Evolutionary conservation across 2,113 vertebrate species (phyloP).

Genomic region (Prietella phreatophila): DNA sequence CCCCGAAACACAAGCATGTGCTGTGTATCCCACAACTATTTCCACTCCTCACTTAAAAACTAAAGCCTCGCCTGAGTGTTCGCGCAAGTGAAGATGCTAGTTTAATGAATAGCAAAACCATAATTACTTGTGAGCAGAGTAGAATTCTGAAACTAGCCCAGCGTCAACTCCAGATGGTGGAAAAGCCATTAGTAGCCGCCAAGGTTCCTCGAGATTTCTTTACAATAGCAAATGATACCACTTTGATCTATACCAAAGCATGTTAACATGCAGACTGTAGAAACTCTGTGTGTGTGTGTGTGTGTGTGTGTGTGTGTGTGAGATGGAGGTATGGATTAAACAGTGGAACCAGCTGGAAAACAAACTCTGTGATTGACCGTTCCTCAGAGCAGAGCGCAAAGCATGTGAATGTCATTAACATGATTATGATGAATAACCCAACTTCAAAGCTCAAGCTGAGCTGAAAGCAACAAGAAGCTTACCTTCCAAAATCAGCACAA

Average conservation of each 20-base stretch:
- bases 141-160: not conserved
- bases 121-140: not conserved
- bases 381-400: constrained; percentile 18
- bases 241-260: constrained; percentile 32
- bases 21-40: constrained; percentile 2
- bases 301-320: constrained; percentile 1
- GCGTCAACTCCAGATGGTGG: constrained; percentile 6
- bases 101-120: not conserved
- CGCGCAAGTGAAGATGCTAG: not conserved
- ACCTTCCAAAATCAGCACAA: constrained; percentile 11
- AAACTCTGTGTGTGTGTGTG: constrained; percentile 5
- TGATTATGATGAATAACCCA: constrained; percentile 31
- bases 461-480: constrained; percentile 11
- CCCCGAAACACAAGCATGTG: constrained; percentile 8
- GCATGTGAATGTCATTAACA: constrained; percentile 40
- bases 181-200: constrained; percentile 18
- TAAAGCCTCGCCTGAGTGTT: not conserved
- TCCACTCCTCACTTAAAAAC: not conserved
- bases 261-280: not conserved
- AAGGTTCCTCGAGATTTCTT: constrained; percentile 24
- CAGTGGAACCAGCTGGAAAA: constrained; percentile 25
- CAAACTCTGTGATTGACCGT: constrained; percentile 10
- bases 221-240: constrained; percentile 30
- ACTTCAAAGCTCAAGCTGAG: constrained; percentile 25
- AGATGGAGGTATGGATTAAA: constrained; percentile 12